Conservation (phyloP, 2,797 vertebrate genomes). For the Bovichtus variegatus region DNA sequence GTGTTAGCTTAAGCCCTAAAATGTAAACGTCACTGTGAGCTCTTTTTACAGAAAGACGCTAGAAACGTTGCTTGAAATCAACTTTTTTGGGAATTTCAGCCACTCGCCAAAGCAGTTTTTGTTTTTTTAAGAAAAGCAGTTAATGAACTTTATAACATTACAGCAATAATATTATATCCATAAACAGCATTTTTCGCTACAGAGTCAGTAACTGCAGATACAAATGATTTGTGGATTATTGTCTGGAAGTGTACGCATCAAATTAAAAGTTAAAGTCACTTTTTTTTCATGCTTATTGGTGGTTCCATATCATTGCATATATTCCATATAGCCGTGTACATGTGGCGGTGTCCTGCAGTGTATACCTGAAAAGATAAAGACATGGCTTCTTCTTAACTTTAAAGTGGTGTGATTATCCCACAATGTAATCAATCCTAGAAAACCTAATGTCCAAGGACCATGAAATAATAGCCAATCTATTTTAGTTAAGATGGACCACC, state of each 20-base stretch:
- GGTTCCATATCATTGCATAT: background rate
- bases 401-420: background rate
- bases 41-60: background rate
- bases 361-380: background rate
- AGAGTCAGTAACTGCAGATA: background rate
- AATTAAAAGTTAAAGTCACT: background rate
- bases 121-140: background rate
- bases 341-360: background rate
- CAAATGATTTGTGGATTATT: background rate
- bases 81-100: background rate
- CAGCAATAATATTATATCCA: no score
- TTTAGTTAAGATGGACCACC: background rate
- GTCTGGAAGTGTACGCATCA: background rate
- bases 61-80: background rate
- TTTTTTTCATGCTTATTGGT: background rate
- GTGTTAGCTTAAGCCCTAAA: background rate
- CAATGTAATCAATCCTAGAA: background rate
- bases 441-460: background rate
- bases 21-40: conserved; percentile 18
- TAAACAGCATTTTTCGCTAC: background rate
- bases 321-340: no score
- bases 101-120: background rate
- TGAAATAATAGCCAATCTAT: background rate
- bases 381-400: background rate
- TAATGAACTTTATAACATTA: no score